phyloP scores from a whole-genome alignment of 2,113 vertebrate genomes.

The Oryzias melastigma region DNA sequence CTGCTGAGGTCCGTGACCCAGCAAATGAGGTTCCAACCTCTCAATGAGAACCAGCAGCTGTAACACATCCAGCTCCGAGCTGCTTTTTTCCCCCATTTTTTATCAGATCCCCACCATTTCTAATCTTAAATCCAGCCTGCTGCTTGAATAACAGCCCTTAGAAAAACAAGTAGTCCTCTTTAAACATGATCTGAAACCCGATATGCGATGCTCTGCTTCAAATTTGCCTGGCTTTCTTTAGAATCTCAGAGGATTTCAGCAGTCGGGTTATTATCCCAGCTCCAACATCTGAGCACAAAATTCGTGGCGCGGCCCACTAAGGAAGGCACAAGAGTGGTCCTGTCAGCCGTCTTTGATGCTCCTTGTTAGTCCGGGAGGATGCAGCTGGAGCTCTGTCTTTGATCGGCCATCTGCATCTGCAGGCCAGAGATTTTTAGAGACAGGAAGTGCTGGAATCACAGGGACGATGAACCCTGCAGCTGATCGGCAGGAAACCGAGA shows the following conservation, averaged over 20 bases:
- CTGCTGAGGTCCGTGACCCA: conserved; percentile 59
- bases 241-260: conserved; percentile 23
- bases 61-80: conserved; percentile 54
- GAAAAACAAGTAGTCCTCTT: conserved; percentile 54
- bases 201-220: conserved; percentile 34
- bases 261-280: conserved; percentile 3
- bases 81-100: conserved; percentile 33
- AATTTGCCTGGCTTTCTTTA: conserved; percentile 13
- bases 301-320: conserved; percentile 28
- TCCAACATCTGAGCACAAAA: conserved; percentile 5
- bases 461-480: conserved; percentile 14
- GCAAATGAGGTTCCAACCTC: conserved; percentile 62
- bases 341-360: conserved; percentile 32
- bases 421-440: conserved; percentile 32
- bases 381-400: conserved; percentile 44
- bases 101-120: conserved; percentile 48
- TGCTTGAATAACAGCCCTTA: conserved; percentile 57
- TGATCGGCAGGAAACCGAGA: background rate
- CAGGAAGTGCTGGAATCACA: conserved; percentile 37
- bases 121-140: conserved; percentile 47
- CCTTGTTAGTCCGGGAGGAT: conserved; percentile 28
- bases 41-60: conserved; percentile 59
- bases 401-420: conserved; percentile 57
- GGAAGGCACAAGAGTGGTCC: conserved; percentile 4
- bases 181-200: conserved; percentile 50